Evolutionary conservation across 2,797 vertebrate species (phyloP).

Genomic region (Gambelia wislizenii): DNA sequence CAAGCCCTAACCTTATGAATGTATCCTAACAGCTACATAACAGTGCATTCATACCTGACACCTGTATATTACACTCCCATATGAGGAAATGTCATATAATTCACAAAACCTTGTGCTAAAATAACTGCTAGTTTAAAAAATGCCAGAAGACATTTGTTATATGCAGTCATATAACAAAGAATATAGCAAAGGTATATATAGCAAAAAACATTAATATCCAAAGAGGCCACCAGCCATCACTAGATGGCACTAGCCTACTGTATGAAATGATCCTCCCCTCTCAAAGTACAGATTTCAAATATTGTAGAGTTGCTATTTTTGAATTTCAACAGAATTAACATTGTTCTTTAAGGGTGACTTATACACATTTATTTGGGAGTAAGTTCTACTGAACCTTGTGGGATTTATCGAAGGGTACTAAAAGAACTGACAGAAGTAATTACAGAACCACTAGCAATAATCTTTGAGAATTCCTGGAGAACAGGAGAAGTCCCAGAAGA

Average conservation of each 20-base stretch:
- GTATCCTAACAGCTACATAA: too few relatives aligned
- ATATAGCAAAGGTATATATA: too few relatives aligned
- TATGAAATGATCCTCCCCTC: not conserved
- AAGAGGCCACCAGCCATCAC: conserved; percentile 22
- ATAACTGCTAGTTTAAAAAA: not conserved
- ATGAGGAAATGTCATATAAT: not conserved
- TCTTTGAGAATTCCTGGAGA: too few relatives aligned
- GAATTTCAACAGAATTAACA: not conserved
- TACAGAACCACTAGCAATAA: too few relatives aligned
- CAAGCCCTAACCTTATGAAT: too few relatives aligned
- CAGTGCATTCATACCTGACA: too few relatives aligned
- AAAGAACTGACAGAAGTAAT: too few relatives aligned
- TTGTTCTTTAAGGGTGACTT: not conserved
- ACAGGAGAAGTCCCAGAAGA: too few relatives aligned
- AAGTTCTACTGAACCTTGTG: not conserved
- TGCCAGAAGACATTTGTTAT: too few relatives aligned
- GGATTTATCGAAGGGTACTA: too few relatives aligned
- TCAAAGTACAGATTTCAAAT: fast-evolving
- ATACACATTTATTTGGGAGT: not conserved
- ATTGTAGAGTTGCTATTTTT: not conserved
- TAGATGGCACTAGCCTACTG: conserved; percentile 61
- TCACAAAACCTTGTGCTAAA: too few relatives aligned
- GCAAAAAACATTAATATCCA: not conserved
- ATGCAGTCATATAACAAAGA: not conserved
- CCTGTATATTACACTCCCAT: too few relatives aligned